Conservation (phyloP, 1,140 invertebrate genomes). For the Harlomillsia oculata region DNA sequence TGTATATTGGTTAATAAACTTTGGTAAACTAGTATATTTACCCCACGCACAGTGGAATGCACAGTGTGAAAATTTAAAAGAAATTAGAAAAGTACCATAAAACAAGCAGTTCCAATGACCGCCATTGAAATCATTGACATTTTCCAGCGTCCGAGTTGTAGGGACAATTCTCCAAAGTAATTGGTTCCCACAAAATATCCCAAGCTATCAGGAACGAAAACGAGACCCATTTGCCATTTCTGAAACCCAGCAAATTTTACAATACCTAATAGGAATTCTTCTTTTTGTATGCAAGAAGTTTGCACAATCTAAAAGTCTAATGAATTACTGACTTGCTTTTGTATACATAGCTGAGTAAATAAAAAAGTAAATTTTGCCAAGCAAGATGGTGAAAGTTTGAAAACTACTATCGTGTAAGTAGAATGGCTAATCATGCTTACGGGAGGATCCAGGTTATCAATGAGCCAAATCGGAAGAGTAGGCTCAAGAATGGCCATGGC, state of each 20-base stretch:
- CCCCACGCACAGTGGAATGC: too few relatives aligned
- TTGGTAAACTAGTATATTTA: too few relatives aligned
- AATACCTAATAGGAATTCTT: too few relatives aligned
- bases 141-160: conserved; percentile 53
- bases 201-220: conserved; percentile 71
- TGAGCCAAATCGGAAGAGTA: conserved; percentile 70
- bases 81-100: conserved; percentile 52
- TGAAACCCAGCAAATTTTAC: conserved; percentile 38
- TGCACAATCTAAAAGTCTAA: too few relatives aligned
- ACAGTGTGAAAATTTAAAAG: conserved; percentile 4
- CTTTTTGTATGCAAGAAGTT: too few relatives aligned
- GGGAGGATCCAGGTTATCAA: conserved; percentile 59
- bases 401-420: too few relatives aligned
- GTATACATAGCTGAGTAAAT: too few relatives aligned
- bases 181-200: conserved; percentile 72
- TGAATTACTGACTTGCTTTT: too few relatives aligned
- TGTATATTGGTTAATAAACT: too few relatives aligned
- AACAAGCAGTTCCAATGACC: conserved; percentile 52
- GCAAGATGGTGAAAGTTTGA: too few relatives aligned
- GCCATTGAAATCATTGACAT: conserved; percentile 53
- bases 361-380: too few relatives aligned
- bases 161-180: conserved; percentile 57
- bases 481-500: conserved; percentile 71
- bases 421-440: conserved; percentile 44
- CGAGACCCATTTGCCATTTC: conserved; percentile 67